Base-by-base conservation (phyloP, 1,140 invertebrate genomes). In the Drosophila ogumai region DNA sequence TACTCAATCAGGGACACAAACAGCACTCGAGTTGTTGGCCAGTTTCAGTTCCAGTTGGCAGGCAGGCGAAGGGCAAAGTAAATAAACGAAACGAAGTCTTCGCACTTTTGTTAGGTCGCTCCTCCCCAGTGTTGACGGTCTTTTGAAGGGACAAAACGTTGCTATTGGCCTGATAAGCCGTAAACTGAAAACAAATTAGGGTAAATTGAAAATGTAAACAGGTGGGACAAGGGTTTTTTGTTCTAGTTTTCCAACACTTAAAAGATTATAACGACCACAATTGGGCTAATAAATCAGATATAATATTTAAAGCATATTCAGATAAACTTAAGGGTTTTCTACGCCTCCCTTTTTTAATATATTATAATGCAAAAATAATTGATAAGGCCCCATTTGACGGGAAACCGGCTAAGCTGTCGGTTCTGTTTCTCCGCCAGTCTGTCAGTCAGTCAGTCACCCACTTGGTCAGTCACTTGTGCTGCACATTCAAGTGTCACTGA, bases 401-500 rank as follows among this genome's bases (percentile, higher is more conserved):
- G 47, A 67, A 59, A 59, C 7, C 19, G 41, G 38, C 31, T 28
- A 56, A 19, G 28, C 34, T 31, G 40, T 15, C 31, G 57, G 22
- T 3, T 25, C 40, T 32, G 13, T 6, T 34, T 13, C 28, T 28
- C 32, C 38, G 17, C 19, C 46, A 72, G 50, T 25, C 46, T 8
- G 46, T 31, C 63, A 64, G 57, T 67, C 76, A 28, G 47, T 78
- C 74, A 67, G 81, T 75, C 79, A 73, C 55, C 77, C 81, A 79
- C 81, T 88, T 90, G 85, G 85, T 88, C 85, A 90, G 85, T 90
- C 85, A 85, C 81, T 90, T 85, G 85, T 84, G 78, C 85, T 90
- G 85, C 85, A 88, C 85, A 88, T 84, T 88, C 81, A 88, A 88
- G 85, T 90, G 85, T 88, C 85, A 88, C 85, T 88, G 85, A 88